Evolutionary conservation across 2,797 vertebrate species (phyloP).

Genomic region (Philypnodon macrostomus): DNA sequence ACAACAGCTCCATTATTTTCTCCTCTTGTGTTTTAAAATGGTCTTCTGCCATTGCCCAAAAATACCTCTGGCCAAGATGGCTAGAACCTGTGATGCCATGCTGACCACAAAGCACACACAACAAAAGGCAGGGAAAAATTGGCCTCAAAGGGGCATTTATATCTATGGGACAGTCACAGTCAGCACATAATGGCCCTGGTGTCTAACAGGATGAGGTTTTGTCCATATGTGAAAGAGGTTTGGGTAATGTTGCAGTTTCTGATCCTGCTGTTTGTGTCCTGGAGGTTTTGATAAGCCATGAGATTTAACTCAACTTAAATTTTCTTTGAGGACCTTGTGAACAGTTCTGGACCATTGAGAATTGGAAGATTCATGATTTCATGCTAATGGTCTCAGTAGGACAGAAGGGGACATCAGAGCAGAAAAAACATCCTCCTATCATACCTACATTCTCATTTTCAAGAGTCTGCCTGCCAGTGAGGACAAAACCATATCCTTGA

Average conservation of each 20-base stretch:
- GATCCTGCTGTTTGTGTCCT: conserved; percentile 54
- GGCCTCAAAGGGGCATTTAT: conserved; percentile 65
- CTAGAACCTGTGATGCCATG: conserved; percentile 49
- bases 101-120: conserved; percentile 57
- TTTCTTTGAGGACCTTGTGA: conserved; percentile 52
- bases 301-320: conserved; percentile 58
- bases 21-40: conserved; percentile 60
- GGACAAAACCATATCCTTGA: conserved; percentile 9
- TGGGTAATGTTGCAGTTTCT: conserved; percentile 35
- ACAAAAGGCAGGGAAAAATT: conserved; percentile 60
- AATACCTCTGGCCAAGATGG: conserved; percentile 53
- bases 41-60: conserved; percentile 48
- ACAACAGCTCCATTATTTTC: conserved; percentile 62
- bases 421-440: conserved; percentile 21
- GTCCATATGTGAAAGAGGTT: conserved; percentile 50
- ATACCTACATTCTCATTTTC: conserved; percentile 4
- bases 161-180: conserved; percentile 54
- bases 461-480: conserved; percentile 3
- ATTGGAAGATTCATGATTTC: conserved; percentile 53
- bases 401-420: conserved; percentile 30
- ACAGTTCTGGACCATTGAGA: conserved; percentile 69
- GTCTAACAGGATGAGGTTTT: conserved; percentile 56
- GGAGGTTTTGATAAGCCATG: conserved; percentile 54
- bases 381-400: conserved; percentile 50
- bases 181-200: conserved; percentile 51